Evolutionary conservation across 2,888 invertebrate genomes (phyloP).

Genomic region (Timandra comae): DNA sequence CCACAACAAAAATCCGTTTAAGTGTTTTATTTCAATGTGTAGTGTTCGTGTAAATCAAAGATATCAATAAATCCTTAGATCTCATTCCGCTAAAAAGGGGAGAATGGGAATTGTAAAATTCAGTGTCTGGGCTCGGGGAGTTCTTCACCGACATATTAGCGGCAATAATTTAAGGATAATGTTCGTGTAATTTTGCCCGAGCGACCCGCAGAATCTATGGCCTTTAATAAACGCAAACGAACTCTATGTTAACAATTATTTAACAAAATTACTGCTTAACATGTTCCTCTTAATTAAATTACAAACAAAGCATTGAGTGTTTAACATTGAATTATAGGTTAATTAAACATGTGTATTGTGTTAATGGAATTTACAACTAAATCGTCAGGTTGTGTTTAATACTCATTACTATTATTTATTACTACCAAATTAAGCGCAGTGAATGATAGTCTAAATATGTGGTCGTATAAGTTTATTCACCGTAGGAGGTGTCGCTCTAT

Average conservation of each 20-base stretch:
- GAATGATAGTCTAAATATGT: background rate
- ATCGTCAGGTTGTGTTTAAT: background rate
- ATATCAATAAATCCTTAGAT: slow-evolving; percentile 20
- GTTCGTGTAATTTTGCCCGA: slow-evolving; percentile 60
- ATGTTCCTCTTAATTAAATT: slow-evolving; percentile 62
- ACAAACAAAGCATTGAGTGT: slow-evolving; percentile 41
- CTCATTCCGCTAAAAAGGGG: slow-evolving; percentile 22
- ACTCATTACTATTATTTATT: slow-evolving; percentile 1
- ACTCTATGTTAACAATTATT: slow-evolving; percentile 66
- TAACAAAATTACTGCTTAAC: slow-evolving; percentile 64
- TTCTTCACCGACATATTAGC: slow-evolving; percentile 66
- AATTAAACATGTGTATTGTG: slow-evolving; percentile 27
- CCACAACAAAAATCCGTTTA: too few relatives aligned
- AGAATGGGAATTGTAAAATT: slow-evolving; percentile 33
- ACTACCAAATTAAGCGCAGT: background rate
- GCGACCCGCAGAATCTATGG: slow-evolving; percentile 67
- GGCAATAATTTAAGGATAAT: slow-evolving; percentile 70
- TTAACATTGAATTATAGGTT: slow-evolving; percentile 41
- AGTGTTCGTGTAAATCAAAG: too few relatives aligned
- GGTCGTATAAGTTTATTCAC: background rate
- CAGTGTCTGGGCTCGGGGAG: slow-evolving; percentile 34
- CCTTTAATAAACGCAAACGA: slow-evolving; percentile 69
- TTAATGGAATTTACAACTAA: background rate
- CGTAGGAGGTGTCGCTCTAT: background rate
- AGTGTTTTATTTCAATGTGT: too few relatives aligned